Conservation (phyloP, 2,113 vertebrate species). For the Myocastor coypus region DNA sequence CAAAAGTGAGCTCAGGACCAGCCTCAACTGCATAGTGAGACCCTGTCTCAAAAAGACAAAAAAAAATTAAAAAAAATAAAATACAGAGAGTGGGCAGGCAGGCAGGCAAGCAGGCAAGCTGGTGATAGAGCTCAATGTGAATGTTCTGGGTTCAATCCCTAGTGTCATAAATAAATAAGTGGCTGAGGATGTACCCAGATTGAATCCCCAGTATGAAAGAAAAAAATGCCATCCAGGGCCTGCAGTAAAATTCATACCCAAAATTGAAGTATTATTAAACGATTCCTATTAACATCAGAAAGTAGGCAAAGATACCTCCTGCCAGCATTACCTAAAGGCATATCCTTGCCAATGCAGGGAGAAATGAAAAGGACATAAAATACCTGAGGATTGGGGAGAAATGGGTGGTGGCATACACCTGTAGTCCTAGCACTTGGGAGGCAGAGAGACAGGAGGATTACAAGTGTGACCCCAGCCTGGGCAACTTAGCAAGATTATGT, state of each 20-base stretch:
- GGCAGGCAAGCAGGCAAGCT: too few species aligned
- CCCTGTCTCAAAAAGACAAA: too few species aligned
- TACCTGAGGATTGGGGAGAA: neutral
- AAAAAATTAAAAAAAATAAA: too few species aligned
- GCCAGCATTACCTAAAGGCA: neutral
- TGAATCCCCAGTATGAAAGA: neutral
- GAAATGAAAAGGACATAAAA: slow-evolving; percentile 1
- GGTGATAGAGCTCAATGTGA: neutral
- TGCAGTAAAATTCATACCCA: neutral
- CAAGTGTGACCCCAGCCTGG: neutral
- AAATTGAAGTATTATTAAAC: neutral
- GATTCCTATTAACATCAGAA: slow-evolving; percentile 21
- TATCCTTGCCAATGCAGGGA: neutral
- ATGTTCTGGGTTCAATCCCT: neutral
- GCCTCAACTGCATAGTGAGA: too few species aligned
- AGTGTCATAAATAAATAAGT: neutral
- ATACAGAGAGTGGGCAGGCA: too few species aligned
- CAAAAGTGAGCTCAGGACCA: too few species aligned
- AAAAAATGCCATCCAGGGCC: neutral
- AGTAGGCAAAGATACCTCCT: neutral
- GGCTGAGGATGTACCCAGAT: neutral
- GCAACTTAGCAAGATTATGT: neutral
- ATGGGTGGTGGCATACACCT: neutral
- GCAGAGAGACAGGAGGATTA: neutral
- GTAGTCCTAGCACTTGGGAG: neutral